These are phyloP conservation scores for Marcusenius ussheri DNA, from an alignment of 2,113 vertebrate genomes.

Conservation along the genomic window DNA sequence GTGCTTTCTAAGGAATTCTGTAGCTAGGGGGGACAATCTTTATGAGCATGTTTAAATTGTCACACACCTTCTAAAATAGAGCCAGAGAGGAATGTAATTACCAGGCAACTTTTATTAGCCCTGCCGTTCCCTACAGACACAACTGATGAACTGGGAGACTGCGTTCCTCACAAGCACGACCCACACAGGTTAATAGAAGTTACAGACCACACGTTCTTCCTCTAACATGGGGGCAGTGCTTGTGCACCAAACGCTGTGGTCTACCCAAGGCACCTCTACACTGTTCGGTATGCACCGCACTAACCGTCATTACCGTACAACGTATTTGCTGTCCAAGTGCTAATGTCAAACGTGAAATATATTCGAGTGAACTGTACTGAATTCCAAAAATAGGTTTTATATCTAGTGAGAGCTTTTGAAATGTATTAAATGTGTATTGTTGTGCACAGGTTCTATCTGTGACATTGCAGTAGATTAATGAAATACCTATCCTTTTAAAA, in stretches of 20 bases:
- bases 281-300: neutral
- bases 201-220: slow-evolving; percentile 26
- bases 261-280: neutral
- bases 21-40: neutral
- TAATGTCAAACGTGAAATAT: slow-evolving; percentile 11
- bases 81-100: slow-evolving; percentile 53
- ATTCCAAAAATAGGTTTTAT: neutral
- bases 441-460: neutral
- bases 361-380: neutral
- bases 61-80: neutral
- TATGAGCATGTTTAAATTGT: neutral
- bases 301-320: neutral
- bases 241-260: neutral
- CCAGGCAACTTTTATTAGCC: slow-evolving; percentile 52
- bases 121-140: slow-evolving; percentile 47
- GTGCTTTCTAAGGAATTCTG: neutral
- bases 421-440: neutral
- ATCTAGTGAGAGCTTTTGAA: neutral
- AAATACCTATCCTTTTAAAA: neutral
- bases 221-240: neutral
- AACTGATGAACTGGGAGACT: slow-evolving; percentile 56
- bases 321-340: neutral
- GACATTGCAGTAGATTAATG: neutral
- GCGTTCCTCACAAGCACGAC: slow-evolving; percentile 17
- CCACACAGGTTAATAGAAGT: slow-evolving; percentile 60